Evolutionary conservation across 2,113 vertebrate genomes (phyloP), one percentile per base, ranked within the genome.

Genomic region (Pedetes capensis): DNA sequence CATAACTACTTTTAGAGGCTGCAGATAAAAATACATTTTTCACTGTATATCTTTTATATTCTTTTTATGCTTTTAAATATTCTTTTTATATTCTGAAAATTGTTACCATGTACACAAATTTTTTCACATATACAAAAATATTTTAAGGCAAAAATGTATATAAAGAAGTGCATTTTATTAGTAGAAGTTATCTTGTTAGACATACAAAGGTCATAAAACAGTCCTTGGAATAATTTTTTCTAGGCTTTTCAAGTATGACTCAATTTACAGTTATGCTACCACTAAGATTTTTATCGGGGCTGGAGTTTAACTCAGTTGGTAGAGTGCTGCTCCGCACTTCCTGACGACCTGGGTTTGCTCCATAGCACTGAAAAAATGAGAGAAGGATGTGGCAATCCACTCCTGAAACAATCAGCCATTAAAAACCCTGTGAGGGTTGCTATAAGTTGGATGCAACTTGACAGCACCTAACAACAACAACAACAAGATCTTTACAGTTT

Each of bases 141-240:
- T 79, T 91, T 93, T 93, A 59, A 92, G 87, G 14, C 51, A 90
- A 89, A 82, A 88, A 51, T 51, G 14, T 32, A 53, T 17, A 49
- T 85, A 61, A 87, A 71, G 34, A 90, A 66, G 47, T 8, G 57
- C 20, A 93, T 82, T 89, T 89, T 74, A 53, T 71, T 47, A 95
- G 64, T 63, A 93, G 13, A 66, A 93, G 74, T 27, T 85, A 25
- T 5, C 39, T 96, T 81, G 2, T 6, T 87, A 94, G 37, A 51
- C 44, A 78, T 20, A 53, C 47, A 86, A 94, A 85, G 14, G 12
- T 78, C 6, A 44, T 53, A 66, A 39, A 95, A 83, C 4, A 69
- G 20, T 69, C 88, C 7, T 81, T 81, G 23, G 39, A 68, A 76
- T 75, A 6, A 74, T 79, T 81, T 88, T 71, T 27, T 89, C 22